phyloP scores from a whole-genome alignment of 2,113 vertebrate genomes.

The Elanoides forficatus region DNA sequence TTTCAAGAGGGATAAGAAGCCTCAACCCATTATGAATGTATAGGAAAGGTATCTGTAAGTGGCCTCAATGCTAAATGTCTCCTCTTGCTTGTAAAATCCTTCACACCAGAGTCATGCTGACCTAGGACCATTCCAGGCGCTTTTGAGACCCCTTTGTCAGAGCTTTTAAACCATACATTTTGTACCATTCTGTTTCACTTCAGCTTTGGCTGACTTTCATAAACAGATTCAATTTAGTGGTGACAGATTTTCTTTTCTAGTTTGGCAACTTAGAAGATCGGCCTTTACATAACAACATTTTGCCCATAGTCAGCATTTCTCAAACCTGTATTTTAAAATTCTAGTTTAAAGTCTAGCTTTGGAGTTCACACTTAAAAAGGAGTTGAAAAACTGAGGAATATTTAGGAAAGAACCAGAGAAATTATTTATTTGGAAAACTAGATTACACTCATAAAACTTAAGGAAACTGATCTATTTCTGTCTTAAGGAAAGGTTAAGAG shows the following conservation, averaged over 20 bases:
- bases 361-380: background rate
- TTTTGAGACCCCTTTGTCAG: background rate
- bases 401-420: background rate
- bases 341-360: background rate
- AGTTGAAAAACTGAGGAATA: background rate
- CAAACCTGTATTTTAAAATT: background rate
- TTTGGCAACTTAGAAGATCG: background rate
- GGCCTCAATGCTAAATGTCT: accelerated
- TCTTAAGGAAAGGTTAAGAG: background rate
- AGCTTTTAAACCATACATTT: background rate
- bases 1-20: background rate
- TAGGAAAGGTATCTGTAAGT: background rate
- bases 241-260: background rate
- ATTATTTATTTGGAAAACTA: background rate
- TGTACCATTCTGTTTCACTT: background rate
- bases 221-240: background rate
- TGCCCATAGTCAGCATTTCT: background rate
- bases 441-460: background rate
- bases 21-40: background rate
- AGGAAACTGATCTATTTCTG: background rate
- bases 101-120: background rate
- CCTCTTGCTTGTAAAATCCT: background rate
- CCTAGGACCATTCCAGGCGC: accelerated
- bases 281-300: background rate
- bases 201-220: background rate